Evolutionary conservation across 2,113 vertebrate species (phyloP), one percentile per base, ranked within the genome.

Genomic region (Tyto alba): DNA sequence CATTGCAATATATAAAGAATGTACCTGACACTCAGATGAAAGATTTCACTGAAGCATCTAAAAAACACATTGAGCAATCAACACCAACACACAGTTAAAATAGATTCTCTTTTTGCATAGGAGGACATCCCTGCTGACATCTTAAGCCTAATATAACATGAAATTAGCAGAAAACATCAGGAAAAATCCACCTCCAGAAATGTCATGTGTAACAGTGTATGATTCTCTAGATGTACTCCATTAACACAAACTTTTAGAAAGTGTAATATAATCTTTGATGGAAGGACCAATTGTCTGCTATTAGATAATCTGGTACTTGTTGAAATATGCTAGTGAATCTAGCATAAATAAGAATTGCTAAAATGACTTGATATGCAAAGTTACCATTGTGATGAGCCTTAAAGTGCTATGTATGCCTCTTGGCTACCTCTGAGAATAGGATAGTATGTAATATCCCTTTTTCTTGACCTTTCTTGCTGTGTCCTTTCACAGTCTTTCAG

Each of bases 111-210:
- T 90, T 91, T 85, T 90, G 45, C 94, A 96, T 34, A 88, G 85
- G 95, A 97, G 50, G 78, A 83, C 86, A 96, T 79, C 38, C 55
- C 77, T 95, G 79, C 67, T 90, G 89, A 91, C 86, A 92, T 56
- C 78, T 81, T 80, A 91, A 90, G 74, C 53, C 56, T 87, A 94
- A 91, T 94, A 83, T 89, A 95, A 96, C 66, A 82, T 21, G 34
- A 95, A 96, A 94, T 96, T 92, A 95, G 68, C 57, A 87, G 89
- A 95, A 96, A 95, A 88, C n/a, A 83, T 84, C 45, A 87, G 88
- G 88, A 92, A 90, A 96, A 96, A 95, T 96, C 91, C 94, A 86
- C 91, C 91, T 92, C 71, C 96, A 86, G 68, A 67, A 88, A 84
- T 68, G 85, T 83, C 76, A 93, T 87, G 76, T 88, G 19, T 48